These are phyloP conservation scores for Glyphotaelius pellucidus DNA, from an alignment of 2,888 invertebrate species.

Conservation along the genomic window DNA sequence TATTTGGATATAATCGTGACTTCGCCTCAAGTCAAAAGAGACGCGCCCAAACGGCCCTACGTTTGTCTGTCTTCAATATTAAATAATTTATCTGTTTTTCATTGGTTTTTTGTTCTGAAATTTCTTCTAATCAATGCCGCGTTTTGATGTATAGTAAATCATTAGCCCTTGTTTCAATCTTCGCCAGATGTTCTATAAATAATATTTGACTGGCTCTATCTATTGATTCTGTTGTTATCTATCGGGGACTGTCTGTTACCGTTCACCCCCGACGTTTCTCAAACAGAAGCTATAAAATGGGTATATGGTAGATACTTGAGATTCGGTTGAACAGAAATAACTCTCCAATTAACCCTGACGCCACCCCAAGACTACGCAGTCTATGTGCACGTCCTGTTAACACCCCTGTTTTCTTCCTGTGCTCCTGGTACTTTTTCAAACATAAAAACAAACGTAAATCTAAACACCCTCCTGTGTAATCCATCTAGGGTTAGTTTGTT, in stretches of 20 bases:
- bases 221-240: neutral
- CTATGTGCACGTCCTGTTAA: conserved; percentile 8
- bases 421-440: neutral
- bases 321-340: conserved; percentile 50
- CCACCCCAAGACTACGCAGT: neutral
- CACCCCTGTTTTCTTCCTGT: conserved; percentile 33
- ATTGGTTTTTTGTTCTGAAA: neutral
- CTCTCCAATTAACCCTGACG: conserved; percentile 54
- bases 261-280: neutral
- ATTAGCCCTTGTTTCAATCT: neutral
- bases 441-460: conserved; percentile 5
- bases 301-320: neutral
- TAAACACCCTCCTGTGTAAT: neutral
- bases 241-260: neutral
- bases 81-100: neutral
- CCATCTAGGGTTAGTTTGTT: neutral
- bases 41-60: neutral
- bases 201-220: neutral
- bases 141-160: neutral
- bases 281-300: conserved; percentile 20
- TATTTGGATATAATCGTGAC: neutral
- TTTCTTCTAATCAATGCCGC: neutral
- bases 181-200: neutral
- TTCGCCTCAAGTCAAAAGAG: conserved; percentile 2
- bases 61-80: neutral